A percentile compares a stretch with the other conserved stretches of the same genome.
phyloP scores from a whole-genome alignment of 2,113 vertebrate genomes.

The Bufo bufo region DNA sequence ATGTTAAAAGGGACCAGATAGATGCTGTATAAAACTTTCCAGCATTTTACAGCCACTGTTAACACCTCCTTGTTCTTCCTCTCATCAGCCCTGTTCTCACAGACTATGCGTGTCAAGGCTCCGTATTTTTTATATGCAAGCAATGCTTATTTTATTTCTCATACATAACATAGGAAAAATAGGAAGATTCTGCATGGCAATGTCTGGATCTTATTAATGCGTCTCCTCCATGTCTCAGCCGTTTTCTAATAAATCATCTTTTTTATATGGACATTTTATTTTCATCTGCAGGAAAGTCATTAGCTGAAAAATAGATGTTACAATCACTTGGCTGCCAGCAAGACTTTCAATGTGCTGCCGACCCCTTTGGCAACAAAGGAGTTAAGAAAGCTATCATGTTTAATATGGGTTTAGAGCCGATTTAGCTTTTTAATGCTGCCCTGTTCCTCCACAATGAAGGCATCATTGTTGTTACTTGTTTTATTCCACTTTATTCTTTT shows the following conservation, averaged over 20 bases:
- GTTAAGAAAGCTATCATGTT: slow-evolving; percentile 43
- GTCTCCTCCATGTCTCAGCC: slow-evolving; percentile 56
- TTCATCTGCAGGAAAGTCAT: slow-evolving; percentile 56
- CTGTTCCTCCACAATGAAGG: slow-evolving; percentile 38
- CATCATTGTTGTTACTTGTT: slow-evolving; percentile 42
- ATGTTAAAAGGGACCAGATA: slow-evolving; percentile 7
- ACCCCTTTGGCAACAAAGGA: slow-evolving; percentile 36
- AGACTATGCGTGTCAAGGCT: slow-evolving; percentile 42
- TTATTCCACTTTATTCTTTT: slow-evolving; percentile 32
- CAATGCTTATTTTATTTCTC: slow-evolving; percentile 38
- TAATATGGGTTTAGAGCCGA: slow-evolving; percentile 23
- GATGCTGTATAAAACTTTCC: slow-evolving; percentile 1
- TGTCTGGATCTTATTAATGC: slow-evolving; percentile 59
- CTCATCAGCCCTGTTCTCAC: slow-evolving; percentile 32
- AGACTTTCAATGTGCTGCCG: slow-evolving; percentile 17
- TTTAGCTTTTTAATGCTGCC: slow-evolving; percentile 8
- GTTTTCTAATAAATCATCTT: slow-evolving; percentile 56
- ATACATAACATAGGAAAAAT: slow-evolving; percentile 41
- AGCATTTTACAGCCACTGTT: slow-evolving; percentile 28
- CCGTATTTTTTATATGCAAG: slow-evolving; percentile 52
- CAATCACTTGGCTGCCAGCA: slow-evolving; percentile 22
- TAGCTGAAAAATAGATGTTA: slow-evolving; percentile 52
- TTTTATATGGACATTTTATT: slow-evolving; percentile 54
- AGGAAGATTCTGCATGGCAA: slow-evolving; percentile 44
- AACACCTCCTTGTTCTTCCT: slow-evolving; percentile 40